Base-by-base conservation (phyloP, 2,797 vertebrate genomes). In the Sebastes matsubarae region DNA sequence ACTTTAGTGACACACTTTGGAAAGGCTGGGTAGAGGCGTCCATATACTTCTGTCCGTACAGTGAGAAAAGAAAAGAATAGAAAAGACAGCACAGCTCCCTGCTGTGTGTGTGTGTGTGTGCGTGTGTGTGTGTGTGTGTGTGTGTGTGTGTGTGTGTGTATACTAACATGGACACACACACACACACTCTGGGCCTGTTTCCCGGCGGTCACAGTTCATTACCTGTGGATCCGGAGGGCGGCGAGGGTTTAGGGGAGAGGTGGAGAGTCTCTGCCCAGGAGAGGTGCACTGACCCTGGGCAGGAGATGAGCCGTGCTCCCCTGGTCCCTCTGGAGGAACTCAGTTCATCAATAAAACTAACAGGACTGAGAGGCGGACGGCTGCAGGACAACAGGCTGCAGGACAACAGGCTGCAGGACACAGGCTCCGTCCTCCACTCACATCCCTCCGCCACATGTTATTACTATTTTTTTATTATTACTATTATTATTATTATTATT, bases 231-330 rank as follows among this genome's bases (percentile, higher is more conserved):
- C 29, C 14, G 1, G 50, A 75, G 46, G 64, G 18, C 24, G 10
- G 3, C 0, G 58, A 34, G 50, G 38, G 34, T 60, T 74, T 5
- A 70, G 54, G 79, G 76, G 50, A 38, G 68, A 72, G 69, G 69
- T 9, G 74, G 50, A 13, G 61, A 59, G 79, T 75, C 64, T 52
- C 1, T 1, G 80, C 91, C 88, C 89, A 87, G 76, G 81, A 86
- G 88, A 84, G 83, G 75, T 8, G 85, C 86, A 68, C 81, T 70
- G 90, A 83, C 85, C 84, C 81, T 79, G 88, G 85, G 89, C 86
- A 87, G 85, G 61, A 83, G 89, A 90, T 88, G 89, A 90, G 90
- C 90, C 54, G n/a, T 70, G 85, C 52, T 68, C 79, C 81, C 85
- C 70, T 0, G 42, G 2, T 80, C 67, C 81, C 90, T 55, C 74